Conservation (phyloP, 2,888 invertebrate genomes). For the Mystacides longicornis region DNA sequence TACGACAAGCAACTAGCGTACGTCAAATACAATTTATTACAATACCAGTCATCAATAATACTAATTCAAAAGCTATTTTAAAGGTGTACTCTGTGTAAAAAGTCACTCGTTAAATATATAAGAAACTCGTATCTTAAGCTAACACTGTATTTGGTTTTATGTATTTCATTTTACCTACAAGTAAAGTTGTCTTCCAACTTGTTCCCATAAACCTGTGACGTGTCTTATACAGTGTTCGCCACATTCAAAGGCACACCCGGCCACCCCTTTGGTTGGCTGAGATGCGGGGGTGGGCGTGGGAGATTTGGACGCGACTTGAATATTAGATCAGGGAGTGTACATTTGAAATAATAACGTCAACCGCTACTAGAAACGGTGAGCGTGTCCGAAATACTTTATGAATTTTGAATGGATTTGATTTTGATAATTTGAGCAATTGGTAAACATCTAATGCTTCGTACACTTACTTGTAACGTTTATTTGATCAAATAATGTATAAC, state of each 20-base stretch:
- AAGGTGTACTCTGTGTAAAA: too few relatives aligned
- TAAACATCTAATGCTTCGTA: neutral
- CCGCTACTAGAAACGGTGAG: neutral
- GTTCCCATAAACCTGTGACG: conserved; percentile 25
- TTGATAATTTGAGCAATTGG: neutral
- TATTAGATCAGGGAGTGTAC: neutral
- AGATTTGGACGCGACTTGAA: neutral
- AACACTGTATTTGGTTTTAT: too few relatives aligned
- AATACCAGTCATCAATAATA: too few relatives aligned
- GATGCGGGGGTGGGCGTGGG: neutral
- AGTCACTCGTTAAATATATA: too few relatives aligned
- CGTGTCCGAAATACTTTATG: conserved; percentile 1
- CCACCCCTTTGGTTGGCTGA: neutral
- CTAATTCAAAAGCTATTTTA: too few relatives aligned
- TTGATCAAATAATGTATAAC: neutral
- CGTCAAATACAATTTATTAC: too few relatives aligned
- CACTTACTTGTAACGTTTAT: too few relatives aligned
- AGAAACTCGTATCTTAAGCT: too few relatives aligned
- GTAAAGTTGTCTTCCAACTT: conserved; percentile 24
- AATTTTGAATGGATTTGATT: conserved; percentile 1
- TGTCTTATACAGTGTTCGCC: conserved; percentile 22
- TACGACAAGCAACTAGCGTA: too few relatives aligned
- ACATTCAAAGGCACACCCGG: neutral
- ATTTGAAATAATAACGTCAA: neutral
- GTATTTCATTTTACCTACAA: conserved; percentile 5